Evolutionary conservation across 2,113 vertebrate species (phyloP).

Genomic region (Trematomus loennbergii): DNA sequence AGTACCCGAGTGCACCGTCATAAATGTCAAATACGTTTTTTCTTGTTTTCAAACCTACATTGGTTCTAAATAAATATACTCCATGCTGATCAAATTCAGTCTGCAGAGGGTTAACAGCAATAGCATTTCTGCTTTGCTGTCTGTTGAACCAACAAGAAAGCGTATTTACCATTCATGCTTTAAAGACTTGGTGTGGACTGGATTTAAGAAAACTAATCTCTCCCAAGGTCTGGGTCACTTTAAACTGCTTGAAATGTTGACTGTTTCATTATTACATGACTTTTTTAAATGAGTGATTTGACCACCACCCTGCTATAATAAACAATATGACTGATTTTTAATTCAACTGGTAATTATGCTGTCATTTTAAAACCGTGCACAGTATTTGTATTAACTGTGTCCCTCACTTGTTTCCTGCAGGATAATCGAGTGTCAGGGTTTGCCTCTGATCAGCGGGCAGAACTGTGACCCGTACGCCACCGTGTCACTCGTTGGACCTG

Average conservation of each 20-base stretch:
- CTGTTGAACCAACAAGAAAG: slow-evolving; percentile 54
- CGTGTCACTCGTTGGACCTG: slow-evolving; percentile 93
- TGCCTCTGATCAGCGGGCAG: slow-evolving; percentile 96
- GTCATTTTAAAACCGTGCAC: neutral
- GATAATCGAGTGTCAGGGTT: slow-evolving; percentile 95
- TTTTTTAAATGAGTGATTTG: no score
- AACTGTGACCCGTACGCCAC: slow-evolving; percentile 97
- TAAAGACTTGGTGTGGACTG: neutral
- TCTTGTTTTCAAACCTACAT: no score
- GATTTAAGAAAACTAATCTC: slow-evolving; percentile 11
- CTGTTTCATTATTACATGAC: neutral
- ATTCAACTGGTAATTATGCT: neutral
- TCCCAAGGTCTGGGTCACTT: slow-evolving; percentile 26
- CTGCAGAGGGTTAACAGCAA: slow-evolving; percentile 13
- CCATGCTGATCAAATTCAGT: neutral
- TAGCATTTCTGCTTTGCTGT: slow-evolving; percentile 19
- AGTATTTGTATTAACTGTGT: neutral
- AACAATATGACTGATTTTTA: neutral
- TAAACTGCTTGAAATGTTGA: slow-evolving; percentile 2
- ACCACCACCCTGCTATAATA: neutral
- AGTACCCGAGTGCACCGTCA: no score
- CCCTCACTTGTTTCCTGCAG: slow-evolving; percentile 72
- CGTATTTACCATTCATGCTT: slow-evolving; percentile 43
- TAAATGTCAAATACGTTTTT: no score
- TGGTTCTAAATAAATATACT: no score